phyloP scores from a whole-genome alignment of 2,888 invertebrate species.

The Drosophila robusta region DNA sequence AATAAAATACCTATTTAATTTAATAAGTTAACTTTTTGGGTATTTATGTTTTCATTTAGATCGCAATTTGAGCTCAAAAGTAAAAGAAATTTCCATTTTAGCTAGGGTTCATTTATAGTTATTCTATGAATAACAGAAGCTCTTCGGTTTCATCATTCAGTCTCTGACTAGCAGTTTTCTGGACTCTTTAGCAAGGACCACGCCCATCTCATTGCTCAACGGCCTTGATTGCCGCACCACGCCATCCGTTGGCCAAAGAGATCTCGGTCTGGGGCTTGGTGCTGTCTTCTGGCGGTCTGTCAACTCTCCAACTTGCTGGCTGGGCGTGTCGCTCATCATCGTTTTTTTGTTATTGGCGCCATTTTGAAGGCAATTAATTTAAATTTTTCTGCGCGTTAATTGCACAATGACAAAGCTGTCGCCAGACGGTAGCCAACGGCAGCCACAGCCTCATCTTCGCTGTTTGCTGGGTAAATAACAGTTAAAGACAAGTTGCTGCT shows the following conservation, averaged over 20 bases:
- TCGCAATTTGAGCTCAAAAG: background rate
- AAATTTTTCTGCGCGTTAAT: constrained; percentile 71
- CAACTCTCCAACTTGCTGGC: constrained; percentile 25
- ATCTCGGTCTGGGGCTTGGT: constrained; percentile 23
- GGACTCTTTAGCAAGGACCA: constrained; percentile 30
- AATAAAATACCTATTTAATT: background rate
- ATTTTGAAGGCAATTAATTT: constrained; percentile 75
- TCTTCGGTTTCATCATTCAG: constrained; percentile 15
- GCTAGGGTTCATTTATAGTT: background rate
- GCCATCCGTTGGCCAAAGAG: constrained; percentile 17
- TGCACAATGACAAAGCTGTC: constrained; percentile 77
- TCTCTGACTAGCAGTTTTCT: constrained; percentile 17
- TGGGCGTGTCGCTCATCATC: constrained; percentile 52
- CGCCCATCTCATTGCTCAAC: constrained; percentile 49
- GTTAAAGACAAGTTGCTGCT: constrained; percentile 70
- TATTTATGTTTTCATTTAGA: no score
- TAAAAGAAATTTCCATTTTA: background rate
- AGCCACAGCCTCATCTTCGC: constrained; percentile 55
- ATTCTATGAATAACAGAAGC: background rate
- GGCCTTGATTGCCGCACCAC: constrained; percentile 30
- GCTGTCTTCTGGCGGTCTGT: constrained; percentile 23
- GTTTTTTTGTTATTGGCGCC: constrained; percentile 60
- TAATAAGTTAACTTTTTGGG: no score
- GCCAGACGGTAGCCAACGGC: constrained; percentile 51
- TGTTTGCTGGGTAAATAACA: constrained; percentile 72